Evolutionary conservation across 2,113 vertebrate genomes (phyloP).

Genomic region (Sapajus apella): DNA sequence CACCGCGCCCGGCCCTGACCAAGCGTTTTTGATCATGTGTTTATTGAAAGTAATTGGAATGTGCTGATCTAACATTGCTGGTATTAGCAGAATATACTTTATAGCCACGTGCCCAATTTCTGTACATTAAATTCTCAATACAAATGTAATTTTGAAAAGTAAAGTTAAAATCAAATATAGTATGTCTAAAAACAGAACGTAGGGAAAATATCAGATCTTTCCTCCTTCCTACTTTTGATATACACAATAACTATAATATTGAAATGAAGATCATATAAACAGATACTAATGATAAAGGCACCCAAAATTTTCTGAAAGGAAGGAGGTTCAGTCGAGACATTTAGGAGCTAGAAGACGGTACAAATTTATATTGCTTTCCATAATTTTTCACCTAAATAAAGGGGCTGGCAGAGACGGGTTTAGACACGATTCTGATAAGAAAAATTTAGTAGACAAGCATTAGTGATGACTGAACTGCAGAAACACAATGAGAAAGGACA

Average conservation of each 20-base stretch:
- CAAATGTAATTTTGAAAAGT: background rate
- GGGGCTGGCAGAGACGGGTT: background rate
- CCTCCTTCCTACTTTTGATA: background rate
- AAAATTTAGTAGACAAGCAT: background rate
- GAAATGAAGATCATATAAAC: background rate
- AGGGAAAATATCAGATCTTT: background rate
- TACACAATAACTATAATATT: background rate
- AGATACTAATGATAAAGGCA: background rate
- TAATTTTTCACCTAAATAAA: background rate
- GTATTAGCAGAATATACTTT: background rate
- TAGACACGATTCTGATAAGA: background rate
- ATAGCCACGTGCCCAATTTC: background rate
- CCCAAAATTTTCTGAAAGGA: background rate
- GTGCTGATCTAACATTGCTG: background rate
- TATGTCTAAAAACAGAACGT: background rate
- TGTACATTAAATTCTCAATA: background rate
- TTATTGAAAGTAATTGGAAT: background rate
- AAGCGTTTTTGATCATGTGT: background rate
- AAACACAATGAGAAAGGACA: background rate
- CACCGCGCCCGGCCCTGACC: background rate
- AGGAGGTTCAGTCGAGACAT: background rate
- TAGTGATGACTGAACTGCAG: background rate
- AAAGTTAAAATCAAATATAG: background rate
- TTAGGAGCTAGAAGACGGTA: background rate
- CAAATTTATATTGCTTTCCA: background rate